phyloP scores from a whole-genome alignment of 1,140 invertebrate genomes.

The Musca vetustissima region DNA sequence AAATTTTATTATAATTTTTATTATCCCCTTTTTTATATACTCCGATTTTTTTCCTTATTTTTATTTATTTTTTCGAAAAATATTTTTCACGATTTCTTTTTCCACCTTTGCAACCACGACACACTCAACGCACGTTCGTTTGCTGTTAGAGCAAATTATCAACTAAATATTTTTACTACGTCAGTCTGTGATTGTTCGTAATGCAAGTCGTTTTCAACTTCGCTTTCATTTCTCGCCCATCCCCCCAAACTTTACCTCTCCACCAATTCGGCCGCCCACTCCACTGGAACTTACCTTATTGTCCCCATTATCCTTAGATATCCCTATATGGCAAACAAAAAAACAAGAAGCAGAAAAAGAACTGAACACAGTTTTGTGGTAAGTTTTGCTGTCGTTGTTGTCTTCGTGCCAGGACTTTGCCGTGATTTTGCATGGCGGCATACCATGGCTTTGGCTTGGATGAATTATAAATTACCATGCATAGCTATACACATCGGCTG shows the following conservation, averaged over 20 bases:
- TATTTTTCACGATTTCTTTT: too few species aligned
- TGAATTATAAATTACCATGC: constrained; percentile 19
- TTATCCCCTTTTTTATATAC: not conserved
- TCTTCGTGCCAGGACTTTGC: too few species aligned
- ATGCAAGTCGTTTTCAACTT: not conserved
- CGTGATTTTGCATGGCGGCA: too few species aligned
- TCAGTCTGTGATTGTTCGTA: constrained; percentile 1
- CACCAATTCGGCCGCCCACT: too few species aligned
- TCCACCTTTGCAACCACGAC: too few species aligned
- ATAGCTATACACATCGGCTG: constrained; percentile 4
- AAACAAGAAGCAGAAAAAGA: too few species aligned
- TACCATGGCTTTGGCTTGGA: not conserved
- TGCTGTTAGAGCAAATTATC: constrained; percentile 14
- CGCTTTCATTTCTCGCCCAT: not conserved
- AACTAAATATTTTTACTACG: constrained; percentile 10
- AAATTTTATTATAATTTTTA: not conserved
- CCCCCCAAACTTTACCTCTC: too few species aligned
- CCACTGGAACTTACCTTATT: too few species aligned
- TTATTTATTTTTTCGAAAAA: not conserved
- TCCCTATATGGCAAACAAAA: too few species aligned
- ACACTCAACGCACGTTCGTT: constrained; percentile 1
- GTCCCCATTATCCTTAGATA: too few species aligned
- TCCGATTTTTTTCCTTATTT: not conserved
- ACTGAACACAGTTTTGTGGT: constrained; percentile 13
- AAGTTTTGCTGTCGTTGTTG: constrained; percentile 15